These are phyloP conservation scores for Metacarcinus magister DNA, from an alignment of 2,888 invertebrate genomes.

Conservation along the genomic window DNA sequence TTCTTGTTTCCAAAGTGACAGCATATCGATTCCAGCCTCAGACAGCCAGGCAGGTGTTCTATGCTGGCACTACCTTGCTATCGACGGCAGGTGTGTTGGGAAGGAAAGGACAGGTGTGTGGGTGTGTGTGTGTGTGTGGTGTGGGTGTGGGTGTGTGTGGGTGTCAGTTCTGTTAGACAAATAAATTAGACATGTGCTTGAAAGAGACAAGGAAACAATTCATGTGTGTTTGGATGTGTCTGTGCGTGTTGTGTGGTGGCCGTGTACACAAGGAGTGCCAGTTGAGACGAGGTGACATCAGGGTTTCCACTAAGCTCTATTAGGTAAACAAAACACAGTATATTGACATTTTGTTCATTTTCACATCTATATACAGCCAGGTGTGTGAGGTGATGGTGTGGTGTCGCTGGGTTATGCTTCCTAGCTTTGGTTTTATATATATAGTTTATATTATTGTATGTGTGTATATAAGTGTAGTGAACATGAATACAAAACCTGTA, in stretches of 20 bases:
- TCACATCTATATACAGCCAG: slow-evolving; percentile 1
- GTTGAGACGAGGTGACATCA: no score
- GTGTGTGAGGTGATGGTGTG: not conserved
- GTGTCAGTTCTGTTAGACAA: no score
- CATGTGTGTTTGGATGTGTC: no score
- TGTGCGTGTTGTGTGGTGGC: no score
- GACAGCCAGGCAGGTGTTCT: not conserved
- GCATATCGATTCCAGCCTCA: not conserved
- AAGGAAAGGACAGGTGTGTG: not conserved
- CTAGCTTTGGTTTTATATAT: not conserved
- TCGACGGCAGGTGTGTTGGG: not conserved
- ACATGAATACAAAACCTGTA: not conserved
- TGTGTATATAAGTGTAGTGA: not conserved
- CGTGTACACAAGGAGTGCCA: no score
- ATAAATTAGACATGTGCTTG: no score
- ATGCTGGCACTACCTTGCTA: no score
- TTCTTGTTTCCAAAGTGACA: not conserved
- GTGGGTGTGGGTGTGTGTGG: no score
- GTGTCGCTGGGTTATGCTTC: not conserved
- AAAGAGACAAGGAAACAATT: no score
- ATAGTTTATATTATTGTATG: not conserved
- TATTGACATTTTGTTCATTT: not conserved
- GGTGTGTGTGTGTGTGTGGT: not conserved
- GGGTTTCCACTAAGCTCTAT: not conserved
- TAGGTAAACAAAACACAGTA: not conserved